Percentiles rank a stretch among this genome's conserved stretches.
Conservation (phyloP, 2,888 invertebrate genomes). For the Tipula lateralis region DNA sequence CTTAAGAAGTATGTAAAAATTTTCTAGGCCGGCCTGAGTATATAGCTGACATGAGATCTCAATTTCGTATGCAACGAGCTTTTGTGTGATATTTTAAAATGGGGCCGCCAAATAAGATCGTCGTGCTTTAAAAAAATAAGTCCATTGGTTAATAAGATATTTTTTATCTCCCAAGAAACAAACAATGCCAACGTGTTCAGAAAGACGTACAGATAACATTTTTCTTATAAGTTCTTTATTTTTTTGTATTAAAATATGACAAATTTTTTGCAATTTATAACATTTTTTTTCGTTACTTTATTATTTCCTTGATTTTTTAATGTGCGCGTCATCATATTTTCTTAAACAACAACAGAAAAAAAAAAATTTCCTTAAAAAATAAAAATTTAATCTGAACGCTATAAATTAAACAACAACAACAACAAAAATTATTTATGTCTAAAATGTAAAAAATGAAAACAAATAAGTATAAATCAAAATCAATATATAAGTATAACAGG, state of each 20-base stretch:
- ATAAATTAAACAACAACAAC: neutral
- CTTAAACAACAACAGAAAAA: neutral
- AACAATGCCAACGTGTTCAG: neutral
- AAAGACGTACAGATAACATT: neutral
- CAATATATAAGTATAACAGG: constrained; percentile 20
- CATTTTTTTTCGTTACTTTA: neutral
- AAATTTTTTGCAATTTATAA: neutral
- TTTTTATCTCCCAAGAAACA: neutral
- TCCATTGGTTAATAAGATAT: neutral
- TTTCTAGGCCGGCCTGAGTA: no score
- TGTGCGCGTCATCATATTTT: neutral
- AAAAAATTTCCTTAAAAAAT: neutral
- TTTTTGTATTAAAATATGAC: neutral
- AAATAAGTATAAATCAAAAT: neutral
- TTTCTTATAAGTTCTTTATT: neutral
- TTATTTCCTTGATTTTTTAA: neutral
- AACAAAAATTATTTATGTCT: neutral
- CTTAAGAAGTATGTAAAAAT: no score
- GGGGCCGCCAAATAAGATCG: no score
- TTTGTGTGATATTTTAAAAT: no score
- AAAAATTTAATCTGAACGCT: neutral
- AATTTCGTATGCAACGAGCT: no score
- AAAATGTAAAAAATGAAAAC: neutral
- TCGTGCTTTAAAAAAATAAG: no score
- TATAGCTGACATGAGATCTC: no score